phyloP scores from a whole-genome alignment of 2,113 vertebrate genomes.

The Dasyprocta punctata region DNA sequence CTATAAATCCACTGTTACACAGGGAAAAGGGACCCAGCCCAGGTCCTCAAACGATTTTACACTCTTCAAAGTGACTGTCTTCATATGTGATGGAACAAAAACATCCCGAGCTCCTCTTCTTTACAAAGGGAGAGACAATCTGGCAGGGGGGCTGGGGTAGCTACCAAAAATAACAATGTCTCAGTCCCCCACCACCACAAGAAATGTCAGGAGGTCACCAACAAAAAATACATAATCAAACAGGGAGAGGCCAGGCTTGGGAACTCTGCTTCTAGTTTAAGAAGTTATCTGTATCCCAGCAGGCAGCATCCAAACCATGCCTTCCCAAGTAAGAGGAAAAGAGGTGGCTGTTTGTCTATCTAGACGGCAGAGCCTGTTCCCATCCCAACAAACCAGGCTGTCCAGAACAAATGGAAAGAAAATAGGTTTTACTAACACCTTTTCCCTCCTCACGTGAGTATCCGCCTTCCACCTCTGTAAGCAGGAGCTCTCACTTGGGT shows the following conservation, averaged over 20 bases:
- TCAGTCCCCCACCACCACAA: neutral
- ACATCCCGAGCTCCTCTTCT: neutral
- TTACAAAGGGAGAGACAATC: neutral
- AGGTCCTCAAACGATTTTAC: neutral
- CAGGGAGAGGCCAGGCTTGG: neutral
- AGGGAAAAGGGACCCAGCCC: neutral
- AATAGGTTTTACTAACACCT: neutral
- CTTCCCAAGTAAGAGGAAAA: neutral
- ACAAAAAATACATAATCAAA: neutral
- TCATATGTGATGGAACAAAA: neutral
- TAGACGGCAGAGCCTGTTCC: neutral
- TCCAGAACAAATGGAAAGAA: neutral
- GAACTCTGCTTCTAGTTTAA: neutral
- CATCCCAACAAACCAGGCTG: neutral
- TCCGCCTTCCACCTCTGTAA: neutral
- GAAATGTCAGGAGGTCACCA: neutral
- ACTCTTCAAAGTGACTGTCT: neutral
- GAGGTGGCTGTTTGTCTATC: neutral
- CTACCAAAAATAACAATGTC: neutral
- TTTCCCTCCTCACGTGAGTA: neutral
- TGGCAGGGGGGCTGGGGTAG: neutral
- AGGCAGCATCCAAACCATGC: neutral
- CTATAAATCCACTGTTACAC: neutral
- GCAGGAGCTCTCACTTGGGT: neutral
- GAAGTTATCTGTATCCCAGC: neutral